Evolutionary conservation across 2,797 vertebrate species (phyloP), one percentile per base, ranked within the genome.

Genomic region (Crocidura indochinensis): DNA sequence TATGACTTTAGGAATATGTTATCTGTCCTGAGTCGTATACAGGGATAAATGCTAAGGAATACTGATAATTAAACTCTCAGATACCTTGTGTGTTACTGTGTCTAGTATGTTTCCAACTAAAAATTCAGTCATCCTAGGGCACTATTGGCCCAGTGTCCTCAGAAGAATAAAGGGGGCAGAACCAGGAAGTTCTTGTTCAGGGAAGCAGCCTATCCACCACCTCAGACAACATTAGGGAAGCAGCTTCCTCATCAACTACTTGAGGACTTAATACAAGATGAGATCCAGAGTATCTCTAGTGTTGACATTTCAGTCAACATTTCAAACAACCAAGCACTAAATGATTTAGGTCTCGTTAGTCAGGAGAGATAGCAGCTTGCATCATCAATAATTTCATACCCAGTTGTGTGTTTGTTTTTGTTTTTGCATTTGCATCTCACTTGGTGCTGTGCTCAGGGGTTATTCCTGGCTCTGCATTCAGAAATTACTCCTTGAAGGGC

Each of bases 11-110:
- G 14, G 67, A 82, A 62, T 88, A 38, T 74, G 12, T 51, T 84
- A 5, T 89, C 74, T 87, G 29, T 72, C 51, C 20, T 79, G 29
- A 14, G 24, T 69, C 84, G 31, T 1, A 64, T 46, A 11, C 19
- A 75, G 68, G 46, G 8, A 9, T 87, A 75, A 60, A 19, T 56
- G 53, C 75, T 67, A 88, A 91, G 6, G 84, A 85, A 46, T 67
- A 38, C 38, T 44, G n/a, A 67, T 88, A 81, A 67, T 22, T 51
- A 56, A 90, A n/a, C 67, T 51, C n/a, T 65, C 20, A 19, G 0
- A 26, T 68, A 46, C 31, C 60, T 72, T 44, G 31, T 14, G 29
- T n/a, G 22, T 29, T 51, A 60, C 31, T 14, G 17, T n/a, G 15
- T 82, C 60, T n/a, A 19, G 69, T 2, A 17, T 69, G 38, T 10